These are phyloP conservation scores for Sus scrofa DNA, from an alignment of 2,113 vertebrate genomes.

Conservation along the genomic window T2T-Sscrofa CM000825.6:57713001-57713500, in stretches of 20 bases:
- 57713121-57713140: constrained; percentile 11
- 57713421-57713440: background rate
- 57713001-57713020: background rate
- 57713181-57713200: background rate
- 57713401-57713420: background rate
- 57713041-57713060: background rate
- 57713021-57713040: background rate
- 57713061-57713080: background rate
- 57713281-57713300: background rate
- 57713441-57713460: background rate
- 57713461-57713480: background rate
- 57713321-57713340: background rate
- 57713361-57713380: background rate
- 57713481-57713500: background rate
- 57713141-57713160: background rate
- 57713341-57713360: background rate
- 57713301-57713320: background rate
- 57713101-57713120: background rate
- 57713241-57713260: background rate
- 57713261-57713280: background rate
- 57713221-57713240: background rate
- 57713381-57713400: background rate
- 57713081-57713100: background rate
- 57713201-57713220: background rate
- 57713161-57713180: background rate